A percentile compares a stretch with the other conserved stretches of the same genome.
Conservation (phyloP, 2,113 vertebrate species). For the Danio rerio region DNA sequence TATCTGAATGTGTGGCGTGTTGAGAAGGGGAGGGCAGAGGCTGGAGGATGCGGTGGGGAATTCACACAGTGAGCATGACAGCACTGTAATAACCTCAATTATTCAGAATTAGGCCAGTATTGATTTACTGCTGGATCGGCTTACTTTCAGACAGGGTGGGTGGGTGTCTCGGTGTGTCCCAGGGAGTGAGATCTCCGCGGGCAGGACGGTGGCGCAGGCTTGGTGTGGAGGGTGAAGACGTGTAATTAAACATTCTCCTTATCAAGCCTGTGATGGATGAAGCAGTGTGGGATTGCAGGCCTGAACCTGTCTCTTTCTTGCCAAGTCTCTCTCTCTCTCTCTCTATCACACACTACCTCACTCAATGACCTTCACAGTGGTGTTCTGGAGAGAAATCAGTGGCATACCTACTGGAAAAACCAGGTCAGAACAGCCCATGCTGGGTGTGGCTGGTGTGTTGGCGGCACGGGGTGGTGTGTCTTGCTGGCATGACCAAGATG, state of each 20-base stretch:
- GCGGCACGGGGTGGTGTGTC: not conserved
- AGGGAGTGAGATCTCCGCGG: slow-evolving; percentile 58
- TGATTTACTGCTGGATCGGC: slow-evolving; percentile 81
- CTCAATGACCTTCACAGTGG: slow-evolving; percentile 47
- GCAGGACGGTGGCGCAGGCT: slow-evolving; percentile 32
- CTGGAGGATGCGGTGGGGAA: slow-evolving; percentile 67
- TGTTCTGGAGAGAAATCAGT: slow-evolving; percentile 24
- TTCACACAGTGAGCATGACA: slow-evolving; percentile 65
- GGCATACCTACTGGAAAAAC: not conserved
- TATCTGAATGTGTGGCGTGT: slow-evolving; percentile 49
- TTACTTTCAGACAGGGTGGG: slow-evolving; percentile 67
- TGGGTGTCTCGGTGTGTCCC: slow-evolving; percentile 49
- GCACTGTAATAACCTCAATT: slow-evolving; percentile 81
- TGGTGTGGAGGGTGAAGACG: slow-evolving; percentile 47
- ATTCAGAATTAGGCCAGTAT: slow-evolving; percentile 81
- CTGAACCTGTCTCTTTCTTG: slow-evolving; percentile 10
- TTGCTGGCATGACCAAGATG: not conserved
- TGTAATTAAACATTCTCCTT: slow-evolving; percentile 77
- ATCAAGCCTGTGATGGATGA: slow-evolving; percentile 75
- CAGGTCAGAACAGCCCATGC: not conserved
- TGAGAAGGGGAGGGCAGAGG: slow-evolving; percentile 49
- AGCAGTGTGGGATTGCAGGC: slow-evolving; percentile 64
- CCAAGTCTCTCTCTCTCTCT: slow-evolving; percentile 7
- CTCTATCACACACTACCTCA: slow-evolving; percentile 26
- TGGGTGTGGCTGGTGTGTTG: not conserved